Conservation (phyloP, 2,113 vertebrate species). For the Ia io region DNA sequence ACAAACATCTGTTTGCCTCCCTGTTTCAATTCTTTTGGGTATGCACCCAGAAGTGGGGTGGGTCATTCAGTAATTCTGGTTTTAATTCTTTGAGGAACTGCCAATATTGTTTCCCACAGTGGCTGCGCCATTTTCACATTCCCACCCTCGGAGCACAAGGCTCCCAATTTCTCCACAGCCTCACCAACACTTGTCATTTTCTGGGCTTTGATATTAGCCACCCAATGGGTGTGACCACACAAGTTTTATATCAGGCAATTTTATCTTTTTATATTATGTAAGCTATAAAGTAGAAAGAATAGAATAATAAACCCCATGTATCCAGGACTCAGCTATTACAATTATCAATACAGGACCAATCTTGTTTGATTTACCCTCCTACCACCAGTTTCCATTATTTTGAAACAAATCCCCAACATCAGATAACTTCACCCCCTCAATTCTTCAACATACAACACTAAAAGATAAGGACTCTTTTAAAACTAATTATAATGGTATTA, state of each 20-base stretch:
- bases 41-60: not conserved
- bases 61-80: not conserved
- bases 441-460: not conserved
- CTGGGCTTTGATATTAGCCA: not conserved
- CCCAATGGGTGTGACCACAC: not conserved
- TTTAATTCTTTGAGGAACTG: not conserved
- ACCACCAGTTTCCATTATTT: not conserved
- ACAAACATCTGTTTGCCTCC: not conserved
- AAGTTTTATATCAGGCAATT: not conserved
- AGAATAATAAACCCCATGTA: not conserved
- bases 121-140: not conserved
- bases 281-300: not conserved
- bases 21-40: not conserved
- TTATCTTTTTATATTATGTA: not conserved
- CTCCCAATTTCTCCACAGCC: not conserved
- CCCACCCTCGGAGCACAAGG: not conserved
- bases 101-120: fast-evolving
- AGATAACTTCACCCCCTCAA: not conserved
- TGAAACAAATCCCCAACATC: not conserved
- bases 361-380: not conserved
- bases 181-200: not conserved
- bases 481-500: not conserved
- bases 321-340: not conserved
- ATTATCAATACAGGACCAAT: no score
- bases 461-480: not conserved